Conservation (phyloP, 1,140 invertebrate species). For the Pseudomyrmex gracilis region DNA sequence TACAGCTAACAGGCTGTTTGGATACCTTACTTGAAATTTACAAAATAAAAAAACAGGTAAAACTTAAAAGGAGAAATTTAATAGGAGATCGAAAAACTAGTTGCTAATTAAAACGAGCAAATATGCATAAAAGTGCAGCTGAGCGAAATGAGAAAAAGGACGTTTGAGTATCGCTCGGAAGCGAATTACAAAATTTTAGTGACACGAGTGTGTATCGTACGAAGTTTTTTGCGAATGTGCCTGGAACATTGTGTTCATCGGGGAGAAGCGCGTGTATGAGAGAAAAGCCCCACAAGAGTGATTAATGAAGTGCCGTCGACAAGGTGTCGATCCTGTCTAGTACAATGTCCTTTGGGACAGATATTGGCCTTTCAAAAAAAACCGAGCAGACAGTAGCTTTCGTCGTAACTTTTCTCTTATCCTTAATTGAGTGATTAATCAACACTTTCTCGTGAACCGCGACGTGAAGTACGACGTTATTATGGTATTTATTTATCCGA, state of each 20-base stretch:
- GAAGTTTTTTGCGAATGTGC: conserved; percentile 8
- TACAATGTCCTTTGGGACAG: conserved; percentile 46
- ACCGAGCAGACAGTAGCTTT: conserved; percentile 12
- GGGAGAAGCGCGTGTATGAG: not conserved
- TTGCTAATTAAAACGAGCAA: no score
- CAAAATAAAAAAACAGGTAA: no score
- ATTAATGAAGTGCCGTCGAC: conserved; percentile 68
- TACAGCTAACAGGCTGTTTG: no score
- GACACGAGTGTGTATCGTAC: not conserved
- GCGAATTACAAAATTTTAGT: no score
- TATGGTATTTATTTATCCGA: not conserved
- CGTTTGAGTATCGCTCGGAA: no score
- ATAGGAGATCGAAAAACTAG: no score
- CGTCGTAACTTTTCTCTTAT: conserved; percentile 30
- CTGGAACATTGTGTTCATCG: not conserved
- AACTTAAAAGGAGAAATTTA: no score
- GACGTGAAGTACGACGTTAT: not conserved
- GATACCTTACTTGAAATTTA: no score
- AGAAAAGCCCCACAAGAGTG: conserved; percentile 25
- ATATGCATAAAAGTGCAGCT: no score
- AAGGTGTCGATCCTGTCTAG: conserved; percentile 65
- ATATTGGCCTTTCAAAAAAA: conserved; percentile 35
- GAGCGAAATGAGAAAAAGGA: no score
- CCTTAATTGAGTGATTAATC: conserved; percentile 52
- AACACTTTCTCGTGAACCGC: not conserved